A percentile compares a stretch with the other conserved stretches of the same genome.
Evolutionary conservation across 1,140 invertebrate species (phyloP).

Genomic region (Drosophila tristis): DNA sequence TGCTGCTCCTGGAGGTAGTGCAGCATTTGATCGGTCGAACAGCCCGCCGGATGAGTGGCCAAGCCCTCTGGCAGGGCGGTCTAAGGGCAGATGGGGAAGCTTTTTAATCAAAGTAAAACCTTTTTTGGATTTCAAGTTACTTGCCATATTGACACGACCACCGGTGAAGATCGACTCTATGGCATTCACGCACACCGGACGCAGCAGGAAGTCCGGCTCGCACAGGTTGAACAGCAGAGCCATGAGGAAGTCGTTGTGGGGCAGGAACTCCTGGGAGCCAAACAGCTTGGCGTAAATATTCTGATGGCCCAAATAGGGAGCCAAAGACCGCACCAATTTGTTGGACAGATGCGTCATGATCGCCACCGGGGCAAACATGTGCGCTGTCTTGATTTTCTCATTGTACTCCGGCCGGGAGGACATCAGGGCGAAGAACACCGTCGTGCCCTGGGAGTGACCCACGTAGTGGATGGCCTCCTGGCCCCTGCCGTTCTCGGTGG

Average conservation of each 20-base stretch:
- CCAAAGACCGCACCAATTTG: conserved; percentile 68
- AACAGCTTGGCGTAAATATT: conserved; percentile 83
- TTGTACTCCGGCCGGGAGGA: conserved; percentile 87
- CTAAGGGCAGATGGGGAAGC: conserved; percentile 42
- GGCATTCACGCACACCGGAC: conserved; percentile 22
- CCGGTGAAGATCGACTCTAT: conserved; percentile 9
- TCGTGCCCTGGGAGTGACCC: conserved; percentile 87
- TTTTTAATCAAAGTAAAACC: background rate
- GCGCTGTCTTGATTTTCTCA: conserved; percentile 84
- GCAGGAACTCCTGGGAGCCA: conserved; percentile 78
- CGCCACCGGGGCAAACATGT: conserved; percentile 87
- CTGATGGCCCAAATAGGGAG: conserved; percentile 51
- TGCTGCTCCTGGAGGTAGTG: conserved; percentile 85
- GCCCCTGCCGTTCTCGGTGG: conserved; percentile 84
- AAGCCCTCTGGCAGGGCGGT: conserved; percentile 82
- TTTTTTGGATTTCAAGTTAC: background rate
- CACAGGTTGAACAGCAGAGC: conserved; percentile 79
- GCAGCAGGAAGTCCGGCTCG: conserved; percentile 81
- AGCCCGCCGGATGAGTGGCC: conserved; percentile 85
- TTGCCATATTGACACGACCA: conserved; percentile 54
- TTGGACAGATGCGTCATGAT: conserved; percentile 79
- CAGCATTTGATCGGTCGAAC: conserved; percentile 85
- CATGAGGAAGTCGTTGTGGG: conserved; percentile 57
- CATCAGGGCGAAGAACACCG: conserved; percentile 85
- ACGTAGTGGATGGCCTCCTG: conserved; percentile 87